Conservation (phyloP, 2,113 vertebrate genomes). For the Seriola quinqueradiata region DNA sequence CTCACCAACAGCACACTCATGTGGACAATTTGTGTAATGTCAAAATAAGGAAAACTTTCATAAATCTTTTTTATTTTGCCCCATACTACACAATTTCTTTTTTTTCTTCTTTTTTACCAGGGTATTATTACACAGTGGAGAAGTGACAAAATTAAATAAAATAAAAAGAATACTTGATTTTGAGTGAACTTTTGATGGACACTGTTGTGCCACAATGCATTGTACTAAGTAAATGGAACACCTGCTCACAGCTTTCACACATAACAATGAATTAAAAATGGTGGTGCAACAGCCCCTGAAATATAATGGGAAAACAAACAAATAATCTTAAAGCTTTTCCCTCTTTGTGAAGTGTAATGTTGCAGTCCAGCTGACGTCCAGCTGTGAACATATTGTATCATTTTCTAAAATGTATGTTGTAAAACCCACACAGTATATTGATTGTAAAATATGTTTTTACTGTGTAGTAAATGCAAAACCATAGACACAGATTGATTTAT, state of each 20-base stretch:
- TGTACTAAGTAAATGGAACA: neutral
- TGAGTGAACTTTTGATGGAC: neutral
- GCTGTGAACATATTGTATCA: too few species aligned
- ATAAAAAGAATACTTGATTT: neutral
- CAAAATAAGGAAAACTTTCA: neutral
- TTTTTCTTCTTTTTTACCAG: too few species aligned
- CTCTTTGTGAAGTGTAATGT: neutral
- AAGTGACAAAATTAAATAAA: neutral
- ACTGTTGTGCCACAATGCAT: neutral
- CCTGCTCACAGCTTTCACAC: neutral
- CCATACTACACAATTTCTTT: neutral
- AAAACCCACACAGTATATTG: neutral
- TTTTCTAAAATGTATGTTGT: neutral
- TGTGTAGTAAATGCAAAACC: too few species aligned
- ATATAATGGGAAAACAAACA: neutral
- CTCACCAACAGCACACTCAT: constrained; percentile 23
- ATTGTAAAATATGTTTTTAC: neutral
- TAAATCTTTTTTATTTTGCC: neutral
- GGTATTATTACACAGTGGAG: too few species aligned
- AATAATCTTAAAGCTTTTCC: neutral
- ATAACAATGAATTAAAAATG: neutral
- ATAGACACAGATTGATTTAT: too few species aligned
- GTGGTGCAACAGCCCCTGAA: neutral
- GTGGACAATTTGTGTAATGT: constrained; percentile 19
- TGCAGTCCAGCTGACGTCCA: too few species aligned